Conservation (phyloP, 2,113 vertebrate species). For the Panthera tigris region DNA sequence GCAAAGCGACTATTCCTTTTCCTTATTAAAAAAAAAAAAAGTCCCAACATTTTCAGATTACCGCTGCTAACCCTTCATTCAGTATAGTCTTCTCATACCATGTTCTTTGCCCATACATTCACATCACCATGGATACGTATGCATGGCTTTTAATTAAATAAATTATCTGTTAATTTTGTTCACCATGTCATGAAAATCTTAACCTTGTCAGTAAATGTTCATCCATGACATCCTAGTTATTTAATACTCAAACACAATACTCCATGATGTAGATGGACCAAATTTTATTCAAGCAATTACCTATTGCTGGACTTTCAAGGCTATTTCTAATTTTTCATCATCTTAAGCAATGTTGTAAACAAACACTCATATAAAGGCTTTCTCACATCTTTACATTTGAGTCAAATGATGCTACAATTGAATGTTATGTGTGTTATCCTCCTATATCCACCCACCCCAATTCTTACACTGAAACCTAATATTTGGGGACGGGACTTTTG, state of each 20-base stretch:
- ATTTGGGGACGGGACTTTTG: not conserved
- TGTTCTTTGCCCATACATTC: not conserved
- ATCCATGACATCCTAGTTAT: not conserved
- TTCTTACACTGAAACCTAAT: not conserved
- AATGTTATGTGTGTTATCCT: not conserved
- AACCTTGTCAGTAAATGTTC: not conserved
- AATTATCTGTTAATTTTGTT: not conserved
- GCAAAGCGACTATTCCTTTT: not conserved
- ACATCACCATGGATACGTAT: not conserved
- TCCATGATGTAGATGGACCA: not conserved
- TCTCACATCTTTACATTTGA: not conserved
- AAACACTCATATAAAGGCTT: not conserved
- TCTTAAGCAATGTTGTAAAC: not conserved
- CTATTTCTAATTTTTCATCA: not conserved
- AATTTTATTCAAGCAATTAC: not conserved
- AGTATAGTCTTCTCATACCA: not conserved
- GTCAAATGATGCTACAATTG: not conserved
- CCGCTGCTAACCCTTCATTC: not conserved
- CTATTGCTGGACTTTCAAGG: not conserved
- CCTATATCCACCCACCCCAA: not conserved
- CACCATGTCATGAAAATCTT: not conserved
- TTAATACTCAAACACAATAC: not conserved
- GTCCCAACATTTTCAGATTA: not conserved
- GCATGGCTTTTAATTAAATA: not conserved
- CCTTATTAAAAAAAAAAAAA: slow-evolving; percentile 8